phyloP scores from a whole-genome alignment of 1,140 invertebrate genomes.

The Pseudomyrmex cubaensis region DNA sequence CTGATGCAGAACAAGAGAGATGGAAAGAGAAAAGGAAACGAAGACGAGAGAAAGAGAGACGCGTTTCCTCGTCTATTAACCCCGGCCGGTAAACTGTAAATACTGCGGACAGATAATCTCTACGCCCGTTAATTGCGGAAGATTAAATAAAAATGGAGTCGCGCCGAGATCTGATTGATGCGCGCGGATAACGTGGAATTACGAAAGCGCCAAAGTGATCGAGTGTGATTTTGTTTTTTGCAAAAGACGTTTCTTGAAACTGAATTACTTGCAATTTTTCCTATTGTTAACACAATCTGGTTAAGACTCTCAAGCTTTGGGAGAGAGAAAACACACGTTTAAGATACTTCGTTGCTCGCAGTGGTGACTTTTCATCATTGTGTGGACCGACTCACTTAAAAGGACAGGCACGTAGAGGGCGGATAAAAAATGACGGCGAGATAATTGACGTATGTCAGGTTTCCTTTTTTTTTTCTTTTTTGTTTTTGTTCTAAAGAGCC shows the following conservation, averaged over 20 bases:
- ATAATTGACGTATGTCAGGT: constrained; percentile 69
- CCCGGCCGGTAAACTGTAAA: constrained; percentile 68
- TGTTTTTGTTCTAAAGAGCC: background rate
- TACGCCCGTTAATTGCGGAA: constrained; percentile 72
- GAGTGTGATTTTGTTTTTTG: background rate
- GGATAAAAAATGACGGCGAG: constrained; percentile 62
- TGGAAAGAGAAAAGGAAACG: constrained; percentile 62
- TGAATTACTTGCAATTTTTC: no score
- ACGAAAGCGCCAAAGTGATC: background rate
- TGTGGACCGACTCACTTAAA: constrained; percentile 27
- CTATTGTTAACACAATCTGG: no score
- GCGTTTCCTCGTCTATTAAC: constrained; percentile 75
- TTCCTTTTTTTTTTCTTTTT: background rate
- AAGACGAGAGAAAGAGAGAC: constrained; percentile 43
- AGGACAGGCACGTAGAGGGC: constrained; percentile 24
- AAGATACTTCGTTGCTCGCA: background rate
- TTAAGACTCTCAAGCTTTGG: no score
- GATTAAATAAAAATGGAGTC: background rate
- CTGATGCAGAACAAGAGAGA: constrained; percentile 17
- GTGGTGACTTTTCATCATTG: constrained; percentile 23
- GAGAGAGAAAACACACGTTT: background rate
- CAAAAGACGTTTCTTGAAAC: no score
- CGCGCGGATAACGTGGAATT: background rate
- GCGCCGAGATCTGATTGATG: constrained; percentile 31
- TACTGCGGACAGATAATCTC: constrained; percentile 72